These are phyloP conservation scores for Marronus borbonicus DNA, from an alignment of 2,888 invertebrate species.

Conservation along the genomic window DNA sequence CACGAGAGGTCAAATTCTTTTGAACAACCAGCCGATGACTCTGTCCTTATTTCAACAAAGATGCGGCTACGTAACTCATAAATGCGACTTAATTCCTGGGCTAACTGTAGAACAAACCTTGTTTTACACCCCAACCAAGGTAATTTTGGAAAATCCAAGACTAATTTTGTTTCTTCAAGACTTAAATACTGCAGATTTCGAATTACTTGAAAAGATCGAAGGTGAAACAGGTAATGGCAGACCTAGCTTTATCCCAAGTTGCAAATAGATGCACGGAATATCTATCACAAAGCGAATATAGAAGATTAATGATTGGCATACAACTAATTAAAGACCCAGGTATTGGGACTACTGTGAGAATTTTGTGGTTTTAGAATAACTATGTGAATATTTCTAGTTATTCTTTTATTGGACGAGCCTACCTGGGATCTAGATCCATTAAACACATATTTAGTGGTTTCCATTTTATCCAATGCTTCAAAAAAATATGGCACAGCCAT, in stretches of 20 bases:
- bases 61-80: constrained; percentile 91
- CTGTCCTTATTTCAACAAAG: constrained; percentile 87
- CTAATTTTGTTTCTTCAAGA: background rate
- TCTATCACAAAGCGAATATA: constrained; percentile 90
- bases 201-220: constrained; percentile 86
- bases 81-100: constrained; percentile 87
- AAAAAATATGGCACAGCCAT: constrained; percentile 94
- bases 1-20: constrained; percentile 89
- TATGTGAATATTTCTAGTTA: constrained; percentile 72
- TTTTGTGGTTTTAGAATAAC: no score
- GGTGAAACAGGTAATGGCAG: constrained; percentile 93
- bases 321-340: constrained; percentile 96
- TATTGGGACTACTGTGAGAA: constrained; percentile 63
- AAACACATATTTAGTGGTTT: constrained; percentile 94
- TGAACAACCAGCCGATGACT: constrained; percentile 90
- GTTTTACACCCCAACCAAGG: constrained; percentile 85
- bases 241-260: constrained; percentile 93
- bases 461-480: constrained; percentile 91
- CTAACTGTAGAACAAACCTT: constrained; percentile 91
- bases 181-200: constrained; percentile 73
- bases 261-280: constrained; percentile 87
- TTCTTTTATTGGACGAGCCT: constrained; percentile 93
- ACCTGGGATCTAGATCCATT: constrained; percentile 95
- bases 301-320: constrained; percentile 91
- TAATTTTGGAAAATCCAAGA: constrained; percentile 62